Percentiles rank a stretch among this genome's conserved stretches.
Evolutionary conservation across 2,888 invertebrate species (phyloP).

Genomic region (Spilarctia lutea): DNA sequence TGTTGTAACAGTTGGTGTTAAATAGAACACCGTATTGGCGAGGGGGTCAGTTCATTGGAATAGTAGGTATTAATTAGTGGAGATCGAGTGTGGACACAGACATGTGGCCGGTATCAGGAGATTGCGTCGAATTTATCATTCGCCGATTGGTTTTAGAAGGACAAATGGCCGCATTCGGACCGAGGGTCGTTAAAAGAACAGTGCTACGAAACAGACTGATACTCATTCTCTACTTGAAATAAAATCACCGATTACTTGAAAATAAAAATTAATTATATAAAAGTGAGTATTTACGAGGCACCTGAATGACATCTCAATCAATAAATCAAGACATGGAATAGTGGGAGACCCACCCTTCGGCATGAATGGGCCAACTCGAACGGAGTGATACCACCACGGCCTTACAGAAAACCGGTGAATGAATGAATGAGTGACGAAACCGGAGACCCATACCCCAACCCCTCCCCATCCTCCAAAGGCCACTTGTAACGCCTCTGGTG

Average conservation of each 20-base stretch:
- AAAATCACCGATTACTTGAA: not conserved
- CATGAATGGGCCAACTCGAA: too few relatives aligned
- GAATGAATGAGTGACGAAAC: too few relatives aligned
- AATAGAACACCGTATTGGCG: not conserved
- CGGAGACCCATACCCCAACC: too few relatives aligned
- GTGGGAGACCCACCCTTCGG: too few relatives aligned
- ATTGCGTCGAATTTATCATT: slow-evolving; percentile 5
- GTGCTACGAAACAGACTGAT: not conserved
- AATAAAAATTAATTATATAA: not conserved
- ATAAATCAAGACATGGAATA: not conserved
- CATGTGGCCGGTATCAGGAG: slow-evolving; percentile 13
- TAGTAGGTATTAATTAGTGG: slow-evolving; percentile 1
- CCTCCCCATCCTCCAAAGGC: too few relatives aligned
- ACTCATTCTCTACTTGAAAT: not conserved
- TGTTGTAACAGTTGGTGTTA: not conserved
- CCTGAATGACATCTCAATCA: not conserved
- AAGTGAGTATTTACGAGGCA: not conserved
- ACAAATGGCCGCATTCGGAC: not conserved
- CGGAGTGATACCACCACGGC: too few relatives aligned
- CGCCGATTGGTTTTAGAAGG: not conserved
- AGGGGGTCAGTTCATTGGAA: slow-evolving; percentile 1
- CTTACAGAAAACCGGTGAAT: too few relatives aligned
- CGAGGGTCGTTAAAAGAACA: not conserved
- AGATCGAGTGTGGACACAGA: slow-evolving; percentile 3
- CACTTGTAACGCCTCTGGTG: too few relatives aligned